Base-by-base conservation (phyloP, 2,888 invertebrate species). In the Lepidochitona cinerea region DNA sequence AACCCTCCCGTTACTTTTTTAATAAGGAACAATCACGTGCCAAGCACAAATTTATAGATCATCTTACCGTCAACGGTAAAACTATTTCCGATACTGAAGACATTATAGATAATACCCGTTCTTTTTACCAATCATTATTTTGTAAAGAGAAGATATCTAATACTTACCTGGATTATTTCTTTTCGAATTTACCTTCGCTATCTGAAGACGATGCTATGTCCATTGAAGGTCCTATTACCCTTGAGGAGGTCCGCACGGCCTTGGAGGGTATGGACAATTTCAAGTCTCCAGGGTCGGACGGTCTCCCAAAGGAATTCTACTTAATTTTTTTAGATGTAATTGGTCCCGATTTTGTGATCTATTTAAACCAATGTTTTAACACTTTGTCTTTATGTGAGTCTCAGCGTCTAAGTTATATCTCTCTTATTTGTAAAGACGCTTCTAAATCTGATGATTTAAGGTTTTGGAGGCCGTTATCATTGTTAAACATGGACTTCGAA, bases 201-300 rank as follows among this genome's bases (percentile, higher is more conserved):
- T 26, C 52, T 29, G 32, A 2, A 23, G 18, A 23, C 12, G 70
- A 70, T 18, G 26, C 29, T 7, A 32, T 26, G 26, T 9, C 32
- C 12, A 29, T 37, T 29, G 69, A 53, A 18, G 49, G 35, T 12
- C 33, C 53, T 5, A 70, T 70, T 52, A 18, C 35, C 18, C 9
- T 52, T 26, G 52, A 53, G 1, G 70, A 70, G 14, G 6, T 52
- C 29, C 18, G 29, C 7, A 33, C 70, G 12, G 70, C 70, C 1
- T 9, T 70, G 5, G 33, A n/a, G 29, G 53, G 14, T 36, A 70
- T 70, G 70, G 23, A 70, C 14, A 53, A 70, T 52, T 33, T 53
- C 33, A 53, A 26, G 7, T 53, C 53, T n/a, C 70, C 70, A n/a
- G 70, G 70, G 5, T 53, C 53, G 18, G 70, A 70, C 9, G 70